Base-by-base conservation (phyloP, 1,140 invertebrate species). In the Elymnias hypermnestra region DNA sequence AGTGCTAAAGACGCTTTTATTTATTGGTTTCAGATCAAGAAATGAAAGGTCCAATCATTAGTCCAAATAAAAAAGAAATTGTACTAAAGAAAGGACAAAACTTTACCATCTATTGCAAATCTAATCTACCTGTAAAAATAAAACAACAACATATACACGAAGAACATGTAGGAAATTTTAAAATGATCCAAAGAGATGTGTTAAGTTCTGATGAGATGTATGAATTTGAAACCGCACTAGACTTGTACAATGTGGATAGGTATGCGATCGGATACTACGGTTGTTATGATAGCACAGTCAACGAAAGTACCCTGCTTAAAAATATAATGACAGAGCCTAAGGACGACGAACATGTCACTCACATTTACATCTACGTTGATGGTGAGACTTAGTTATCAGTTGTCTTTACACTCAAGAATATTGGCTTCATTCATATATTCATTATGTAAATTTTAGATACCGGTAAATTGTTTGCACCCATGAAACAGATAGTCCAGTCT, bases 311-410 rank as follows among this genome's bases (percentile, higher is more conserved):
- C 67, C 35, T 64, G 46, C 68, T 65, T 49, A 60, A 69, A 5
- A 64, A 85, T 10, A 52, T 87, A 15, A 54, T 73, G 21, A 79
- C 85, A 14, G 87, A 87, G 66, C 69, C 73, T 1, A 57, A 55
- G 18, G 61, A 83, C 28, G 87, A 81, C 3, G 73, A 83, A 46
- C 87, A 88, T 33, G 52, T 75, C 23, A 44, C 78, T 3, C 83
- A 74, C 53, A 85, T 90, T 29, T 93, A 92, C 53, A 72, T 93
- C 44, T 93, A 89, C 59, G 90, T 93, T 0, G 86, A 89, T 66
- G 91, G 92, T 91, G 87, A 87, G 57, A 18, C 13, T n/a, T n/a
- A n/a, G n/a, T n/a, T n/a, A n/a, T n/a, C n/a, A n/a, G n/a, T n/a
- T n/a, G n/a, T n/a, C n/a, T n/a, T n/a, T n/a, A n/a, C n/a, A n/a